These are phyloP conservation scores for Pemphigus obesinymphae DNA, from an alignment of 1,140 invertebrate genomes.

Conservation along the genomic window DNA sequence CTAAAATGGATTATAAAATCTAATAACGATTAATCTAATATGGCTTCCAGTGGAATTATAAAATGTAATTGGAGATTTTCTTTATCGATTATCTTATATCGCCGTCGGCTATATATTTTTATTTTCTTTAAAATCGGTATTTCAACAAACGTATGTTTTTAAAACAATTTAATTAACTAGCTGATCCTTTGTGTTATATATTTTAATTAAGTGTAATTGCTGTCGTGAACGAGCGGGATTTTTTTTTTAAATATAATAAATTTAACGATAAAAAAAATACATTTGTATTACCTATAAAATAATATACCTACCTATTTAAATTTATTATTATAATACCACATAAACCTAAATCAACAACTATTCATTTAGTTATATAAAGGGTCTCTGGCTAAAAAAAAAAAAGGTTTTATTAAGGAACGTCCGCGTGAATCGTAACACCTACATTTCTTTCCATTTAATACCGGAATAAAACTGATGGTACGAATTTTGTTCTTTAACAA, in stretches of 20 bases:
- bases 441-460: background rate
- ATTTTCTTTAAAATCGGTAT: background rate
- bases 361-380: background rate
- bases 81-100: background rate
- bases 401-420: background rate
- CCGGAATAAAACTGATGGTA: background rate
- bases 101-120: background rate
- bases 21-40: background rate
- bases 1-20: constrained; percentile 23
- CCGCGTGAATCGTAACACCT: background rate
- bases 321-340: background rate
- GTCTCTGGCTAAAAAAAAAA: background rate
- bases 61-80: constrained; percentile 32
- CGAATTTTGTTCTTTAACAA: background rate
- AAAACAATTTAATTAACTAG: background rate
- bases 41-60: constrained; percentile 14
- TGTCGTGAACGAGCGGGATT: background rate
- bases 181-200: background rate
- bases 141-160: background rate
- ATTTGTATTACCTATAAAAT: background rate
- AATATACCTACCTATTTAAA: background rate
- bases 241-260: background rate
- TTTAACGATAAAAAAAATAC: background rate
- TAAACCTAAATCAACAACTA: background rate
- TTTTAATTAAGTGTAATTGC: background rate